Conservation (phyloP, 2,888 invertebrate species). For the Monochamus alternatus region DNA sequence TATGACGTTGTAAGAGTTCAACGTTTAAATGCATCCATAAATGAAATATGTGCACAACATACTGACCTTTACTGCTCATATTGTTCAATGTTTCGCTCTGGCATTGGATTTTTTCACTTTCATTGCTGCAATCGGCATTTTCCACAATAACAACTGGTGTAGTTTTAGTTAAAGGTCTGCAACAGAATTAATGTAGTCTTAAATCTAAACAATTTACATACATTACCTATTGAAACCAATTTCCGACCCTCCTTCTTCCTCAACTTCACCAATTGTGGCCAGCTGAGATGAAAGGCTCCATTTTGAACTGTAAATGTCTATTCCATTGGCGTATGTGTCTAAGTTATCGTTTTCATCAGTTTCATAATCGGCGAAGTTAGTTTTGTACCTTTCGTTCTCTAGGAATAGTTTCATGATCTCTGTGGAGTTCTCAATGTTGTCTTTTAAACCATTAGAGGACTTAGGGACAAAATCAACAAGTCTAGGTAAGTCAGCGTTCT, state of each 20-base stretch:
- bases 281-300: constrained; percentile 77
- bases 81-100: constrained; percentile 35
- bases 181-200: constrained; percentile 32
- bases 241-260: constrained; percentile 71
- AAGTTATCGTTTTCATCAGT: constrained; percentile 53
- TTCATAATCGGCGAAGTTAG: constrained; percentile 52
- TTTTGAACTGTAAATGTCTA: constrained; percentile 67
- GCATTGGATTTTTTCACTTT: constrained; percentile 35
- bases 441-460: constrained; percentile 65
- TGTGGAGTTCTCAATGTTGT: constrained; percentile 69
- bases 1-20: background rate
- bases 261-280: constrained; percentile 82
- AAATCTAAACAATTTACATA: background rate
- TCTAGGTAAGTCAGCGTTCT: constrained; percentile 73
- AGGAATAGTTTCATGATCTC: constrained; percentile 64
- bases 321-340: constrained; percentile 60
- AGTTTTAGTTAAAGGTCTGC: constrained; percentile 51
- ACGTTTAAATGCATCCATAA: background rate
- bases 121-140: constrained; percentile 57
- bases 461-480: constrained; percentile 83
- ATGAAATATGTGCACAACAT: background rate
- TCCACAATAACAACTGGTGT: constrained; percentile 63
- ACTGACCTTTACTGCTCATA: constrained; percentile 48
- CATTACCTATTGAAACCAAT: constrained; percentile 50
- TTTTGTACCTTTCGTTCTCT: constrained; percentile 64